phyloP scores from a whole-genome alignment of 2,888 invertebrate genomes.

The Aphrophora alni region DNA sequence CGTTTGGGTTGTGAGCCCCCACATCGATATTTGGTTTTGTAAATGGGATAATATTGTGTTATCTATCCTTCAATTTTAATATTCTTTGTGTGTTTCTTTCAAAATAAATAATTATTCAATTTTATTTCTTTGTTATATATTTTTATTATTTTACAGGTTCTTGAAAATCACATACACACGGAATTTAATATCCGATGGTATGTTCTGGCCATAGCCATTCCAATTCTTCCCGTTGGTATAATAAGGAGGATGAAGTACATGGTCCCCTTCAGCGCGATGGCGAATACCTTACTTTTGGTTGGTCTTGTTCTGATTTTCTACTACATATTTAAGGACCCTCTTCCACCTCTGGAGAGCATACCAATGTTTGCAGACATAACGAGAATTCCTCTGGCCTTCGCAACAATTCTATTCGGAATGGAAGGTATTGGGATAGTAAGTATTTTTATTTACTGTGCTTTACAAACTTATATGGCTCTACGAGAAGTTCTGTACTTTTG shows the following conservation, averaged over 20 bases:
- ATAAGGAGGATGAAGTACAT: slow-evolving; percentile 80
- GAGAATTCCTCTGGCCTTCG: slow-evolving; percentile 83
- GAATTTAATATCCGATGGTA: slow-evolving; percentile 64
- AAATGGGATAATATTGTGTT: no score
- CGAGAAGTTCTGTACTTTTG: no score
- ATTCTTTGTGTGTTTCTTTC: no score
- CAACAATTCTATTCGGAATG: slow-evolving; percentile 97
- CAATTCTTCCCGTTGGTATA: slow-evolving; percentile 73
- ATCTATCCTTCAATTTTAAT: no score
- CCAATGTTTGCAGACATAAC: slow-evolving; percentile 55
- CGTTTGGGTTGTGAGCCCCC: no score
- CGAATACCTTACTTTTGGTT: slow-evolving; percentile 79
- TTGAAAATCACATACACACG: slow-evolving; percentile 6
- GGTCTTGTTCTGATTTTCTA: slow-evolving; percentile 84
- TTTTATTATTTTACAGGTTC: neutral
- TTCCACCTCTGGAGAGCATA: slow-evolving; percentile 63
- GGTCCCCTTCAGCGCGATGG: slow-evolving; percentile 88
- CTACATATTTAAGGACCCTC: slow-evolving; percentile 71
- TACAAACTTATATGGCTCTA: no score
- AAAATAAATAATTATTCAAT: no score
- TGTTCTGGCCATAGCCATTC: slow-evolving; percentile 70
- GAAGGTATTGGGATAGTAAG: slow-evolving; percentile 89
- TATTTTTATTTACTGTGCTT: no score
- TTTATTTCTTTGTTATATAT: no score
- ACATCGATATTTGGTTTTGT: no score